Evolutionary conservation across 2,113 vertebrate species (phyloP).

Genomic region (Verasper variegatus): DNA sequence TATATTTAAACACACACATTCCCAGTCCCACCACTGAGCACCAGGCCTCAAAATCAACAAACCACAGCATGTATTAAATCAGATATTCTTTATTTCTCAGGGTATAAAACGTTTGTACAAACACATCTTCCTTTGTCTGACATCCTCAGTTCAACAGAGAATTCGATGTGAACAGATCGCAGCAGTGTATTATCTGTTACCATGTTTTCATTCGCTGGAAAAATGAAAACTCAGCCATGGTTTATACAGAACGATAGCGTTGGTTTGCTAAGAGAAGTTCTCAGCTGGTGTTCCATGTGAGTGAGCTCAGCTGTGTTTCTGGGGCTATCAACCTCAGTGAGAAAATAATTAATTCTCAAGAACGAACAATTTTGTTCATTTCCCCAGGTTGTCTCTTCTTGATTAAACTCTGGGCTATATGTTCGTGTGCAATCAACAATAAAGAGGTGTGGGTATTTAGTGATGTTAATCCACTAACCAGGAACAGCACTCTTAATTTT

Average conservation of each 20-base stretch:
- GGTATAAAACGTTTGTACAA: constrained; percentile 65
- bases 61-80: constrained; percentile 36
- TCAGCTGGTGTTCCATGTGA: constrained; percentile 47
- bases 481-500: too few species aligned
- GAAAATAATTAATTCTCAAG: constrained; percentile 25
- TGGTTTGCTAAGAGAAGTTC: constrained; percentile 26
- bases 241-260: constrained; percentile 14
- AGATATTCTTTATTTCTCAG: constrained; percentile 73
- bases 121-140: constrained; percentile 30
- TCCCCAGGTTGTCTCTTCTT: constrained; percentile 5
- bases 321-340: constrained; percentile 27
- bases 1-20: constrained; percentile 34
- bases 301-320: constrained; percentile 55
- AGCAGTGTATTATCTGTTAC: constrained; percentile 26
- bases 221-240: constrained; percentile 30
- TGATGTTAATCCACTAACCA: too few species aligned
- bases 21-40: constrained; percentile 16
- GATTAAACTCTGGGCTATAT: background rate
- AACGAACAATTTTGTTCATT: constrained; percentile 19
- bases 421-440: too few species aligned
- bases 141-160: constrained; percentile 16
- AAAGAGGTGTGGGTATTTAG: too few species aligned
- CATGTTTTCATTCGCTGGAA: constrained; percentile 34
- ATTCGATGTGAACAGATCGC: constrained; percentile 14
- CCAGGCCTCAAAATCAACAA: constrained; percentile 38